Evolutionary conservation across 2,113 vertebrate species (phyloP).

Genomic region (Bubo blakistoni): DNA sequence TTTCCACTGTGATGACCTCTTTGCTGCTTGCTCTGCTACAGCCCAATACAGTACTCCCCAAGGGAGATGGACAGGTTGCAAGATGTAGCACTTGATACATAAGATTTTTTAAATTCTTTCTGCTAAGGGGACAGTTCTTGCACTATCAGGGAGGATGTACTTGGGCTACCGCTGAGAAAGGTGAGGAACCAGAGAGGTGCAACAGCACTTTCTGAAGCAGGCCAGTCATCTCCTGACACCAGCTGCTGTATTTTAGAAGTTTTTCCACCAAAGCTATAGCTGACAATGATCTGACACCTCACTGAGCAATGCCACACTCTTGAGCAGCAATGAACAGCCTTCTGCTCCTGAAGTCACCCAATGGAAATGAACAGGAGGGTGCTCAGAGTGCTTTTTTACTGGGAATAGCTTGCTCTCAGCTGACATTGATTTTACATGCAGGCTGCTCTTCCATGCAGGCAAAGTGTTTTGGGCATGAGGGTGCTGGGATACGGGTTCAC

Average conservation of each 20-base stretch:
- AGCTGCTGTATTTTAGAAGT: background rate
- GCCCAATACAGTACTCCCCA: background rate
- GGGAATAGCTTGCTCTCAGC: background rate
- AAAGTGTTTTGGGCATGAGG: background rate
- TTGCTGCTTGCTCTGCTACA: background rate
- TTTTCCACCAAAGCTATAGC: background rate
- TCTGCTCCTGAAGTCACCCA: background rate
- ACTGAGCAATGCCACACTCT: fast-evolving
- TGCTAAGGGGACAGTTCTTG: background rate
- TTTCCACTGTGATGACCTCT: background rate
- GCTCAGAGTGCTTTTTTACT: background rate
- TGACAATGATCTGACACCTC: background rate
- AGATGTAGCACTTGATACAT: background rate
- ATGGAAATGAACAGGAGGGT: background rate
- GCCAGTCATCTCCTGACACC: background rate
- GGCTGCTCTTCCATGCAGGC: background rate
- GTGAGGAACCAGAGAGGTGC: background rate
- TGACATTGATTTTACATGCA: fast-evolving
- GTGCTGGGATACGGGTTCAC: fast-evolving
- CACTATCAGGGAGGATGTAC: background rate
- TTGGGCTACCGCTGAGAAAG: background rate
- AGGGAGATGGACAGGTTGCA: background rate
- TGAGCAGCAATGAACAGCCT: background rate
- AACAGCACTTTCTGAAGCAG: background rate
- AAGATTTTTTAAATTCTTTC: background rate